phyloP scores from a whole-genome alignment of 1,140 invertebrate species.

The Nasonia vitripennis region DNA sequence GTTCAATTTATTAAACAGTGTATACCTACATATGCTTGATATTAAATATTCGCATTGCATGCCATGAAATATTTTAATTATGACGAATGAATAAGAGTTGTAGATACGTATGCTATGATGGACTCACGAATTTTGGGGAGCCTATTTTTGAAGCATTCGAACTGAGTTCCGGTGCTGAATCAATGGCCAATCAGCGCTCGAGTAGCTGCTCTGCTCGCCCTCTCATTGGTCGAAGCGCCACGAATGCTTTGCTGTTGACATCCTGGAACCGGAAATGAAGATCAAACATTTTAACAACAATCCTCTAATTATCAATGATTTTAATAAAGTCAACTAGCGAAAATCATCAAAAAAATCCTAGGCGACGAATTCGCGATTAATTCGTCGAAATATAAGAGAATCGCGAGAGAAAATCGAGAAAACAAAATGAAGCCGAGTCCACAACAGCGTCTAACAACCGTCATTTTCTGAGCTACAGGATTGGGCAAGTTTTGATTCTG shows the following conservation, averaged over 20 bases:
- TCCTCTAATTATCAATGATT: not conserved
- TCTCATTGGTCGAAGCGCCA: conserved; percentile 19
- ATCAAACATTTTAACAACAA: conserved; percentile 34
- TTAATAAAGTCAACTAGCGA: not conserved
- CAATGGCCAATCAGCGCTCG: conserved; percentile 11
- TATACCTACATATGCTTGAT: no score
- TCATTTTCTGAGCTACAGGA: not conserved
- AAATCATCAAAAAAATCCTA: not conserved
- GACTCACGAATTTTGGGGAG: not conserved
- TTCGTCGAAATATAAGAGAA: not conserved
- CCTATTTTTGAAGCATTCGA: not conserved
- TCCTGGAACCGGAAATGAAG: conserved; percentile 44
- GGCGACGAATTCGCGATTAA: not conserved
- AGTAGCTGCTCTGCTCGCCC: not conserved
- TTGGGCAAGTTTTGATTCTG: not conserved
- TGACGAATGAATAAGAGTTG: no score
- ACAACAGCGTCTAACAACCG: not conserved
- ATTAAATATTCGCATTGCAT: no score
- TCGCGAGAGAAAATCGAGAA: not conserved
- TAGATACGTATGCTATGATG: no score
- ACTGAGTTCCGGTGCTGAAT: not conserved
- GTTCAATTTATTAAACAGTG: no score
- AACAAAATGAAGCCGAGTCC: conserved; percentile 23
- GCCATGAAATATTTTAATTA: no score
- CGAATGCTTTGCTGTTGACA: not conserved